These are phyloP conservation scores for Donacobius atricapilla DNA, from an alignment of 2,113 vertebrate species.

Conservation along the genomic window DNA sequence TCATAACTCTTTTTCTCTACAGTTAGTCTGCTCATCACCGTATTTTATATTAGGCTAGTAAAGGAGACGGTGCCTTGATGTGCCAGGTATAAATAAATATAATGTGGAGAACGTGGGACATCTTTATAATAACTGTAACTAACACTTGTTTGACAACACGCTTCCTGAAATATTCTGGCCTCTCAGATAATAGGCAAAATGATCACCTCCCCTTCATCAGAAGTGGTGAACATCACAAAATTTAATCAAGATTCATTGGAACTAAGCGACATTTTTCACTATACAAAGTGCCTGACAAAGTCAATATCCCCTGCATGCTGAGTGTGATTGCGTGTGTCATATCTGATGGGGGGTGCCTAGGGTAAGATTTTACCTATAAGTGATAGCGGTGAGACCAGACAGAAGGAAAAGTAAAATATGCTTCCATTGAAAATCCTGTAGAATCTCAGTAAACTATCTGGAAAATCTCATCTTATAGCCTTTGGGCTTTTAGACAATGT, in stretches of 20 bases:
- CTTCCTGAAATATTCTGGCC: not conserved
- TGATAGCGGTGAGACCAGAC: not conserved
- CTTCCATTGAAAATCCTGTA: not conserved
- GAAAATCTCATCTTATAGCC: not conserved
- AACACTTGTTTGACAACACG: not conserved
- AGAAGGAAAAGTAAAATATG: not conserved
- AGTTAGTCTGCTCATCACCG: not conserved
- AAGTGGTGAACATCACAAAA: not conserved
- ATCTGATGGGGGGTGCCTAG: not conserved
- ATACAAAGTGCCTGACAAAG: not conserved
- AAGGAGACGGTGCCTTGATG: not conserved
- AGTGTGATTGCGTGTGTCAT: not conserved
- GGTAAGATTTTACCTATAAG: not conserved
- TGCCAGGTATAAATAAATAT: not conserved
- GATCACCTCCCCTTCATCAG: fast-evolving
- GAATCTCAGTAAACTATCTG: not conserved
- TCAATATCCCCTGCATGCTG: not conserved
- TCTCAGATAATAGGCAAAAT: not conserved
- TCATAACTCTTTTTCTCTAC: not conserved
- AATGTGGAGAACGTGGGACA: not conserved
- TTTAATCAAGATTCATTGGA: not conserved
- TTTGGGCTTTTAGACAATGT: not conserved
- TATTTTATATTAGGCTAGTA: not conserved
- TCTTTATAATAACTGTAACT: not conserved
- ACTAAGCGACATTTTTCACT: not conserved